Percentiles rank a stretch among this genome's conserved stretches.
Evolutionary conservation across 2,797 vertebrate species (phyloP).

Genomic region (Scolopax bukidnonensis): DNA sequence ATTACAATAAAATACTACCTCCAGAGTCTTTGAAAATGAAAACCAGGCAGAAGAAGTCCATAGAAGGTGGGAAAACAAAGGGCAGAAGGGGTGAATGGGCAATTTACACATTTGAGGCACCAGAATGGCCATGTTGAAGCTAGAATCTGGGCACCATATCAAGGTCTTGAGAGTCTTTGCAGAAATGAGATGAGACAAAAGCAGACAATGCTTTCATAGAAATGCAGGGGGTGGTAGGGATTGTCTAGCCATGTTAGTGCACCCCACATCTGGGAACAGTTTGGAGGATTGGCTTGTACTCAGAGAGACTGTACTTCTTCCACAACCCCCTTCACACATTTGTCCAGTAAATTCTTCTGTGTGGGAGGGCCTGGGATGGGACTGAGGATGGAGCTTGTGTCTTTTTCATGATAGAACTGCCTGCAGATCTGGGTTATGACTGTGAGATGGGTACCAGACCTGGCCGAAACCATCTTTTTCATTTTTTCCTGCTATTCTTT

Average conservation of each 20-base stretch:
- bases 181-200: background rate
- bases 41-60: background rate
- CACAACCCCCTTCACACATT: background rate
- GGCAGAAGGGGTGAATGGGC: background rate
- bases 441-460: background rate
- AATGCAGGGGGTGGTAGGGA: background rate
- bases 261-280: background rate
- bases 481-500: background rate
- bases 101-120: background rate
- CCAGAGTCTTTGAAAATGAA: background rate
- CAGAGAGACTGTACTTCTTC: background rate
- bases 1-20: slow-evolving; percentile 49
- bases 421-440: background rate
- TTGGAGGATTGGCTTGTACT: background rate
- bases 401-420: background rate
- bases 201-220: background rate
- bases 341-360: background rate
- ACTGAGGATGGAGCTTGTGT: background rate
- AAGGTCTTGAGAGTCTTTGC: background rate
- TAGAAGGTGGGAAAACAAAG: background rate
- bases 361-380: background rate
- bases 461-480: background rate
- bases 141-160: background rate
- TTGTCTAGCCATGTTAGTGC: background rate
- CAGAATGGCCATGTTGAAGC: background rate